A percentile compares a stretch with the other conserved stretches of the same genome.
Evolutionary conservation across 2,888 invertebrate species (phyloP).

Genomic region (Lottia gigantea): DNA sequence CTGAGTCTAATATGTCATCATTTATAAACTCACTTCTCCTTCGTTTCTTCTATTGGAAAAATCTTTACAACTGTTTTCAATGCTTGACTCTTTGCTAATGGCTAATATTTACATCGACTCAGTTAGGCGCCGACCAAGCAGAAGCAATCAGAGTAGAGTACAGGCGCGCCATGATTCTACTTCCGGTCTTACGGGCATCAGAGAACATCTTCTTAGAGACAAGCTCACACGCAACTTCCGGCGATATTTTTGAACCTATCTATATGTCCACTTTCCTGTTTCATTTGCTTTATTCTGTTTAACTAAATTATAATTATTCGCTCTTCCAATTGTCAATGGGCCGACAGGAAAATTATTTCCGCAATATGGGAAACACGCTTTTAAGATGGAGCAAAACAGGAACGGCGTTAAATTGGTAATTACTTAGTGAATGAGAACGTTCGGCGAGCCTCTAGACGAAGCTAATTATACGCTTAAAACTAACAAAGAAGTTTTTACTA

Average conservation of each 20-base stretch:
- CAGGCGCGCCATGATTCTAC: slow-evolving; percentile 17
- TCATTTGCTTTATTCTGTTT: slow-evolving; percentile 31
- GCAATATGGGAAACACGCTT: slow-evolving; percentile 21
- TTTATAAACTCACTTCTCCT: slow-evolving; percentile 4
- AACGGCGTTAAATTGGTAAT: slow-evolving; percentile 28
- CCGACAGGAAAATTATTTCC: slow-evolving; percentile 21
- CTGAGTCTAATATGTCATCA: slow-evolving; percentile 3
- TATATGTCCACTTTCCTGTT: slow-evolving; percentile 31
- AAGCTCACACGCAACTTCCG: slow-evolving; percentile 41
- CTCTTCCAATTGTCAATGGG: slow-evolving; percentile 15
- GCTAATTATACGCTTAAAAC: slow-evolving; percentile 29
- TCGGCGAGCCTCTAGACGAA: slow-evolving; percentile 24
- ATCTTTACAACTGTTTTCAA: slow-evolving; percentile 9
- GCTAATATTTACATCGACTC: slow-evolving; percentile 18
- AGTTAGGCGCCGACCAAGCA: slow-evolving; percentile 14
- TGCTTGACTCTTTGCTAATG: slow-evolving; percentile 18
- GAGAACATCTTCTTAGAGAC: slow-evolving; percentile 27
- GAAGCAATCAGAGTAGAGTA: slow-evolving; percentile 20
- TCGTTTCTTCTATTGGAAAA: slow-evolving; percentile 5
- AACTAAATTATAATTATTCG: slow-evolving; percentile 32
- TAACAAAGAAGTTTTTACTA: slow-evolving; percentile 23
- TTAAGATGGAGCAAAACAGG: slow-evolving; percentile 22
- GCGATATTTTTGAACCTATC: slow-evolving; percentile 29
- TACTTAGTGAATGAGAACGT: slow-evolving; percentile 27
- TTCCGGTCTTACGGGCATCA: slow-evolving; percentile 28